Base-by-base conservation (phyloP, 2,888 invertebrate genomes). In the Drosophila monieri region DNA sequence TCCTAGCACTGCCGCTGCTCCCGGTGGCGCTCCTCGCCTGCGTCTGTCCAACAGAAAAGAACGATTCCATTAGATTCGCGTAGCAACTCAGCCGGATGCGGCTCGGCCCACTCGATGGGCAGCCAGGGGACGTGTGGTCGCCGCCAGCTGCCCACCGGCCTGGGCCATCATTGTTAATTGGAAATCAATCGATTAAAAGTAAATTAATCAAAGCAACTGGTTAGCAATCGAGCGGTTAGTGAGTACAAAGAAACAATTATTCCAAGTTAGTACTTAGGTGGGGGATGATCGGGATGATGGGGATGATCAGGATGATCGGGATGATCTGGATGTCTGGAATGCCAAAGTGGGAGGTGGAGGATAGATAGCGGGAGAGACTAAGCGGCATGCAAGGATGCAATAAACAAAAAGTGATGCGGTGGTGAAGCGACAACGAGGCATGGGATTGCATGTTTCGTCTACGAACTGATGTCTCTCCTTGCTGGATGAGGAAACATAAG, bases 1-100 rank as follows among this genome's bases (percentile, higher is more conserved):
- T 90, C 62, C 91, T 81, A 39, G 48, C 49, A 56, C 49, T 76
- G 74, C 62, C 64, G 57, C 71, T 43, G 55, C 47, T 73, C 48
- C 67, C 72, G 46, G 68, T 49, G 46, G 51, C 81, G 88, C 77
- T 91, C 79, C 84, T 89, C 75, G 91, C 88, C 77, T 54, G 23
- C 41, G 37, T 46, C 47, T 49, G 43, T 6, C 14, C 44, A 44
- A 43, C 43, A 43, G 35, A 43, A 12, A 21, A 3, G 21, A 5
- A 6, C 12, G 12, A 21, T 21, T 12, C 21, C 21, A 9, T 10
- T 43, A 43, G 43, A 6, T 43, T 2, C 10, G 18, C 9, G 21
- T 15, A 10, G 25, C 9, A 4, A 32, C 12, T 35, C 5, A 5
- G 25, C 14, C 41, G 21, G n/a, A 9, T 43, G 30, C 6, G 14